These are phyloP conservation scores for Plebejus anna DNA, from an alignment of 2,888 invertebrate genomes.

Conservation along the genomic window DNA sequence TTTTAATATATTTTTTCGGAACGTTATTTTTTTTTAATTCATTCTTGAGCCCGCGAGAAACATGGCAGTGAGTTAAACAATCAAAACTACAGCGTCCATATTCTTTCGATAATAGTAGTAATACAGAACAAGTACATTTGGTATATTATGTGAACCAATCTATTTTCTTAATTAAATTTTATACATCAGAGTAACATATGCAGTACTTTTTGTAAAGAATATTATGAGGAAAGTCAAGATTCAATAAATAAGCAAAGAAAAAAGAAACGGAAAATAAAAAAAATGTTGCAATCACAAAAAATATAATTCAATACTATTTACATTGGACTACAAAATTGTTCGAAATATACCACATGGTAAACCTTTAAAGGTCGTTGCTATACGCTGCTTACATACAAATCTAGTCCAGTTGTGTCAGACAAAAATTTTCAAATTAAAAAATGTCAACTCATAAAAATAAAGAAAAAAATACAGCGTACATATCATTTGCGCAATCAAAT, in stretches of 20 bases:
- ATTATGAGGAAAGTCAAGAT: background rate
- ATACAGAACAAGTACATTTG: constrained; percentile 23
- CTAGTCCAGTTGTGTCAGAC: background rate
- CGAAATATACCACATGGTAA: constrained; percentile 44
- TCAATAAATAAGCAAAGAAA: constrained; percentile 36
- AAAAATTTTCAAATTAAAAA: constrained; percentile 3
- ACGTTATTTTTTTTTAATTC: background rate
- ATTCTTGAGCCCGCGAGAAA: constrained; percentile 8
- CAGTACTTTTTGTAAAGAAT: background rate
- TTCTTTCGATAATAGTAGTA: constrained; percentile 10
- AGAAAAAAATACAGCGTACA: background rate
- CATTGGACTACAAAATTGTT: constrained; percentile 54
- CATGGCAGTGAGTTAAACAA: background rate
- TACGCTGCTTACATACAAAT: background rate
- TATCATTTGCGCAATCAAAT: constrained; percentile 15
- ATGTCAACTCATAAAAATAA: constrained; percentile 11
- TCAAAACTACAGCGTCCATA: constrained; percentile 6
- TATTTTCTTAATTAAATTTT: constrained; percentile 16
- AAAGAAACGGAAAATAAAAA: constrained; percentile 47
- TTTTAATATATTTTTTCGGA: background rate
- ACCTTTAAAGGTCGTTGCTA: constrained; percentile 37
- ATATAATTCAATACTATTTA: constrained; percentile 74
- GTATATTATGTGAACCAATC: constrained; percentile 19
- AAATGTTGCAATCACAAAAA: constrained; percentile 61
- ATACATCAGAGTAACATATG: constrained; percentile 16